Base-by-base conservation (phyloP, 1,140 invertebrate species). In the Conus ventricosus region DNA sequence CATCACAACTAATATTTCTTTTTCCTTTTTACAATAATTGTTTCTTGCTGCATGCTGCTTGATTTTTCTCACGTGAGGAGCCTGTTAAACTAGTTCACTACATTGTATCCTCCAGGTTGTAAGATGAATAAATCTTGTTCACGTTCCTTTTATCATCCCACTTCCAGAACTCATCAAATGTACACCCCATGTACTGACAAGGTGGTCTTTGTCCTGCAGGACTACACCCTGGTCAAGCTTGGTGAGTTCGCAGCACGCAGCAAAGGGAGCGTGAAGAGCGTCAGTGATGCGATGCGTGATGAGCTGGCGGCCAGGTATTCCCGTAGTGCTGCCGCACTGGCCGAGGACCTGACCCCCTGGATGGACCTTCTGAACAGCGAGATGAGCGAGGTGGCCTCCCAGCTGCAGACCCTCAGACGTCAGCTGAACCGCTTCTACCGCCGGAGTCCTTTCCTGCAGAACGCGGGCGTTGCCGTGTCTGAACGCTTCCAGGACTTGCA, bases 381-480 rank as follows among this genome's bases (percentile, higher is more conserved):
- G 63, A 67, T 89, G 54, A 88, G 82, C n/a, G n/a, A 53, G 39
- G 20, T 93, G 13, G 87, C 88, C 15, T 63, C 90, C 51, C 83
- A 91, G 39, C 78, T 94, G 25, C 78, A 88, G 17, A 53, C 57
- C 20, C 25, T 93, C 10, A 78, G 88, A 27, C 39, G 85, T 25
- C 88, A 91, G 53, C 55, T 93, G 71, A 87, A 82, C 25, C 82
- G 90, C 11, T 91, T 92, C 91, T 92, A 93, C 84, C 78, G 84
- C 78, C n/a, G 91, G 53, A 93, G 93, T 87, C 84, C 93, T 11
- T 91, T 93, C 84, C 23, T 94, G 25, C 88, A 88, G 51, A 89
- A 92, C 75, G 87, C 92, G 63, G 92, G 91, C 25, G 86, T 89
- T 27, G 57, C 54, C 55, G 82, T 63, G 13, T 23, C 82, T 25